Evolutionary conservation across 2,797 vertebrate species (phyloP).

Genomic region (Gila robusta): DNA sequence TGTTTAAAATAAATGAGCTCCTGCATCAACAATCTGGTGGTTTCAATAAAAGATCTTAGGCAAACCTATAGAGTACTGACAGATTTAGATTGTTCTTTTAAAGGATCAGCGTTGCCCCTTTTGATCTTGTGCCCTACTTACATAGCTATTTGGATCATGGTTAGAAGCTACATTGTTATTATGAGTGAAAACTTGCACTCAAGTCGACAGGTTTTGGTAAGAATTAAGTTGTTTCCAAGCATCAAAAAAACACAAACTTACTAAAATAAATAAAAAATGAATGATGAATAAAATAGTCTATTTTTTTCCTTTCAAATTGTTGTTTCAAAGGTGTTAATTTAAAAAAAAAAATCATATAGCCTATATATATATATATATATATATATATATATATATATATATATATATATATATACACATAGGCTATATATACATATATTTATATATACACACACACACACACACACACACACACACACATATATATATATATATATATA

Average conservation of each 20-base stretch:
- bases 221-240: background rate
- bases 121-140: conserved; percentile 23
- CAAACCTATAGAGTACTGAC: conserved; percentile 34
- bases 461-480: too few species aligned
- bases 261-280: background rate
- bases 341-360: too few species aligned
- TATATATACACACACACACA: too few species aligned
- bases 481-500: too few species aligned
- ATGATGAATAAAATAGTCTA: too few species aligned
- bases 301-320: background rate
- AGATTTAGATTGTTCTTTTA: conserved; percentile 35
- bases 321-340: too few species aligned
- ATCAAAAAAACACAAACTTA: background rate
- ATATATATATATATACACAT: too few species aligned
- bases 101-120: conserved; percentile 21
- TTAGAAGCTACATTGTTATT: conserved; percentile 31
- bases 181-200: conserved; percentile 12
- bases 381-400: too few species aligned
- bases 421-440: too few species aligned
- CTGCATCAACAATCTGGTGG: conserved; percentile 40
- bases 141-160: conserved; percentile 32
- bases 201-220: background rate
- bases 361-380: too few species aligned
- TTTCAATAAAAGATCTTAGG: conserved; percentile 44
- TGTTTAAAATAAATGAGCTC: conserved; percentile 44